Evolutionary conservation across 2,797 vertebrate species (phyloP).

Genomic region (Microhierax caerulescens): DNA sequence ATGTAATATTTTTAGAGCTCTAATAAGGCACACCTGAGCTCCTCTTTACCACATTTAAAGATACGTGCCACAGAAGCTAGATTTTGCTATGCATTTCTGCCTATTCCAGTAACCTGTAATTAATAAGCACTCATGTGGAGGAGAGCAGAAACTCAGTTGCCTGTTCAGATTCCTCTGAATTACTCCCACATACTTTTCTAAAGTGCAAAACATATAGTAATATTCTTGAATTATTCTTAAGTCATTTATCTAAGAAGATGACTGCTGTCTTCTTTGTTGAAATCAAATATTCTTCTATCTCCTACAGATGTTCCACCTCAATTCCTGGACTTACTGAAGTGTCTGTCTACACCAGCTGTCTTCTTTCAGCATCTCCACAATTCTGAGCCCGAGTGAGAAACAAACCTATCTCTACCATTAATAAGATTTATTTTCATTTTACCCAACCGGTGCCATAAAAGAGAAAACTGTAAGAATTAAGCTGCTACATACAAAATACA

Average conservation of each 20-base stretch:
- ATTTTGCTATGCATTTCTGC: conserved; percentile 18
- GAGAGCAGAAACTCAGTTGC: conserved; percentile 7
- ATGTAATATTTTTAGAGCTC: conserved; percentile 36
- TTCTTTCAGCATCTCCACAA: conserved; percentile 18
- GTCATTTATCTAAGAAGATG: not conserved
- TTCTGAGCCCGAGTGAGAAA: not conserved
- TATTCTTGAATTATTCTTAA: conserved; percentile 21
- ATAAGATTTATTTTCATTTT: conserved; percentile 34
- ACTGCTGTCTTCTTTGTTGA: not conserved
- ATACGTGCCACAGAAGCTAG: not conserved
- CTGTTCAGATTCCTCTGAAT: not conserved
- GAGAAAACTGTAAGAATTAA: not conserved
- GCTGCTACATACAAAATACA: not conserved
- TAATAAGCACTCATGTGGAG: conserved; percentile 13
- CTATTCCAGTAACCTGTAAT: conserved; percentile 19
- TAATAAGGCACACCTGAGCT: conserved; percentile 48
- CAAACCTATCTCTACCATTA: conserved; percentile 5
- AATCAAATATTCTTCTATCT: not conserved
- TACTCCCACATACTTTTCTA: conserved; percentile 30
- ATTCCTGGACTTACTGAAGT: not conserved
- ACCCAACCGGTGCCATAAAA: not conserved
- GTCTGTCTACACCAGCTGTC: conserved; percentile 16
- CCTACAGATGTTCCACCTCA: conserved; percentile 49
- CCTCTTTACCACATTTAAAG: conserved; percentile 46
- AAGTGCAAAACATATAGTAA: conserved; percentile 23